Conservation (phyloP, 1,140 invertebrate species). For the Nasonia vitripennis region DNA sequence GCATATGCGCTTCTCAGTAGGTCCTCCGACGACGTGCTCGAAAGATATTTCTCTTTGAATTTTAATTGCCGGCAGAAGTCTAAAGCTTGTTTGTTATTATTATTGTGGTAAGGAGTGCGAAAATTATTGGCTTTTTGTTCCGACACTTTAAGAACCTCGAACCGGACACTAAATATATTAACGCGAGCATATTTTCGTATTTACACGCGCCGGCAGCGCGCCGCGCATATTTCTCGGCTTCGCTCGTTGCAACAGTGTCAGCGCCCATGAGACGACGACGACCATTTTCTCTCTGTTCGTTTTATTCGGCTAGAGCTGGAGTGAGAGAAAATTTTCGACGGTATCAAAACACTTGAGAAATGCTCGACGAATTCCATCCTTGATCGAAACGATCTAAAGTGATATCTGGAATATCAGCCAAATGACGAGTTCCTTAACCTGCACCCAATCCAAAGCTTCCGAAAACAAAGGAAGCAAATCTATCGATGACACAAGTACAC, state of each 20-base stretch:
- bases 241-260: neutral
- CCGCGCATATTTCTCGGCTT: constrained; percentile 11
- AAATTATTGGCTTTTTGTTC: constrained; percentile 36
- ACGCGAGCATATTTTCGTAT: constrained; percentile 33
- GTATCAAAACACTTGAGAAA: neutral
- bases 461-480: neutral
- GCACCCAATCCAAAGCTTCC: neutral
- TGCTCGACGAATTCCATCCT: neutral
- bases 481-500: neutral
- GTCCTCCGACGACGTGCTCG: neutral
- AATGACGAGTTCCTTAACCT: neutral
- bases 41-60: constrained; percentile 35
- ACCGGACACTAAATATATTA: constrained; percentile 40
- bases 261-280: neutral
- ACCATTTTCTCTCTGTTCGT: neutral
- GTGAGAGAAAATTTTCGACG: neutral
- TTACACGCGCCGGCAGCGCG: neutral
- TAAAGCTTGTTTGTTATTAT: constrained; percentile 34
- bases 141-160: constrained; percentile 18
- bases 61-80: constrained; percentile 33
- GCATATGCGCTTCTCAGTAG: neutral
- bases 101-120: constrained; percentile 34
- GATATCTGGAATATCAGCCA: neutral
- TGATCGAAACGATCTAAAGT: neutral
- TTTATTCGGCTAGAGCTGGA: neutral